phyloP scores from a whole-genome alignment of 2,797 vertebrate species.

The Neostethus bicornis region DNA sequence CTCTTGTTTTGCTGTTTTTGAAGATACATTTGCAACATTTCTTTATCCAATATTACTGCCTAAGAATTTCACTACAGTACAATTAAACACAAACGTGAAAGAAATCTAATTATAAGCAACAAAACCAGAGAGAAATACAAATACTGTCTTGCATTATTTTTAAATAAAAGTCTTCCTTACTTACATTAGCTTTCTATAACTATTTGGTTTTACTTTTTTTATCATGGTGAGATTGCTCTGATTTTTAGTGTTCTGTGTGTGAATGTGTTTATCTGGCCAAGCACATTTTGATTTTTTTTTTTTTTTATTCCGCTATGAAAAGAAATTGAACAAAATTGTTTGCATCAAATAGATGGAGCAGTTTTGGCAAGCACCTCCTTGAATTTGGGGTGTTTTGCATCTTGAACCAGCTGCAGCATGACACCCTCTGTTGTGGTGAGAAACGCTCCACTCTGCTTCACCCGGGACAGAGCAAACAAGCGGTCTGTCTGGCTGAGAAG shows the following conservation, averaged over 20 bases:
- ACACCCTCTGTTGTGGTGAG: constrained; percentile 89
- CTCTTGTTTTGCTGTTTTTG: neutral
- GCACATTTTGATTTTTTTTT: neutral
- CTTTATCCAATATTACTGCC: neutral
- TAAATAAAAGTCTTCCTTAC: neutral
- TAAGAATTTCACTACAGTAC: neutral
- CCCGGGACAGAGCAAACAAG: constrained; percentile 84
- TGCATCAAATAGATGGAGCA: constrained; percentile 6
- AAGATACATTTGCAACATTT: neutral
- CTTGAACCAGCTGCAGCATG: constrained; percentile 86
- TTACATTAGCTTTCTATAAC: neutral
- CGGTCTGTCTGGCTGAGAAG: constrained; percentile 86
- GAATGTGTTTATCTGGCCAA: too few relatives aligned
- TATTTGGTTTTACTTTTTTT: neutral
- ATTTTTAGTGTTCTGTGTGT: neutral
- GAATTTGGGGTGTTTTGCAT: constrained; percentile 86
- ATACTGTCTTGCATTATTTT: neutral
- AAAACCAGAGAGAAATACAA: too few relatives aligned
- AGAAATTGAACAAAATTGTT: neutral
- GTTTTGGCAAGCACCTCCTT: constrained; percentile 80
- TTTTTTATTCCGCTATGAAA: neutral
- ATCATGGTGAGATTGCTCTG: neutral
- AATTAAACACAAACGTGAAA: neutral
- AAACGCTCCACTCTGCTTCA: constrained; percentile 90
- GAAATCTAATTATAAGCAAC: too few relatives aligned